Evolutionary conservation across 1,140 invertebrate genomes (phyloP), one percentile per base, ranked within the genome.

Genomic region (Sinonovacula constricta): DNA sequence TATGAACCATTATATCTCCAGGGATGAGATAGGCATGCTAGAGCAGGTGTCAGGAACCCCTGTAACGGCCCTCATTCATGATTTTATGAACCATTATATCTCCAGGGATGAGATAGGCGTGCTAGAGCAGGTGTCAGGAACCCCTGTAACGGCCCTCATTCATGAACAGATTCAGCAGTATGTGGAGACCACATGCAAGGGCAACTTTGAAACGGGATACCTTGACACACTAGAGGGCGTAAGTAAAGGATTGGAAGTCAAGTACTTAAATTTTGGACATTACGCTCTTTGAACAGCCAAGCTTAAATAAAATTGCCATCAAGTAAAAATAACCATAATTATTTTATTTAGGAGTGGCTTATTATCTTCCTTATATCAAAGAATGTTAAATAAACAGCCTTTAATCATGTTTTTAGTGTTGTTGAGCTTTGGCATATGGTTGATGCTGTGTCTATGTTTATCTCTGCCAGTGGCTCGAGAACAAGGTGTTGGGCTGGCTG

Each of bases 401-500:
- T n/a, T n/a, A n/a, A n/a, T n/a, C n/a, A n/a, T n/a, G n/a, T n/a
- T n/a, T n/a, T n/a, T n/a, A n/a, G n/a, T n/a, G n/a, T n/a, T n/a
- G n/a, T n/a, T n/a, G n/a, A n/a, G n/a, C n/a, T n/a, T n/a, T n/a
- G n/a, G n/a, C n/a, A n/a, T n/a, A n/a, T n/a, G n/a, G n/a, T n/a
- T n/a, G n/a, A n/a, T n/a, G n/a, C n/a, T n/a, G n/a, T n/a, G n/a
- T n/a, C n/a, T n/a, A n/a, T n/a, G n/a, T 54, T 18, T 56, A 18
- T 76, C 5, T 59, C 66, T 81, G 91, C 0, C 83, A 95, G 93
- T 97, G 96, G 96, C 92, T 97, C 0, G 94, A 96, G 49, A 94
- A 93, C 51, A 94, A 95, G 57, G 94, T 97, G 0, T 93, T 97
- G 89, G 94, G 93, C 2, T 97, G 96, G 96, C 86, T 97, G 18